Conservation (phyloP, 2,888 invertebrate species). For the Chloroclysta siterata region DNA sequence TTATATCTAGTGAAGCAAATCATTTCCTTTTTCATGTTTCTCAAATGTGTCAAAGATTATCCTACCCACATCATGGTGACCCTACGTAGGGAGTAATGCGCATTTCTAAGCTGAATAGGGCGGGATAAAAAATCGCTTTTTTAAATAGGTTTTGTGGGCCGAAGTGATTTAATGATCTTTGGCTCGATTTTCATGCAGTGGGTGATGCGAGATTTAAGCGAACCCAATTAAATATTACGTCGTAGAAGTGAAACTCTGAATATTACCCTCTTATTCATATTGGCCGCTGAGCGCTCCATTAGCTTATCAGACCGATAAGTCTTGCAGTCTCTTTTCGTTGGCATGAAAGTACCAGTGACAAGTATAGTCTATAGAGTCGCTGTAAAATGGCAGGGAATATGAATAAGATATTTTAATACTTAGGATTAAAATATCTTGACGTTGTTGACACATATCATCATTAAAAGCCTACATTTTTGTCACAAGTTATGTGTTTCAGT, state of each 20-base stretch:
- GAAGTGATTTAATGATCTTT: constrained; percentile 80
- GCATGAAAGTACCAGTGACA: no score
- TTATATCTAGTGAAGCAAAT: neutral
- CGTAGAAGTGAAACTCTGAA: constrained; percentile 18
- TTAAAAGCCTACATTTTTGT: no score
- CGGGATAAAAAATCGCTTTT: constrained; percentile 79
- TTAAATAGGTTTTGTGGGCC: constrained; percentile 77
- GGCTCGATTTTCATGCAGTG: constrained; percentile 69
- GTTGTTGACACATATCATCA: no score
- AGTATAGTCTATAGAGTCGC: no score
- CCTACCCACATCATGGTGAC: constrained; percentile 20
- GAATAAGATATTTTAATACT: no score
- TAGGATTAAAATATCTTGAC: no score
- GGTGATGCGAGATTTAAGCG: constrained; percentile 65
- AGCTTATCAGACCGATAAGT: no score
- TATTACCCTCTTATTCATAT: no score
- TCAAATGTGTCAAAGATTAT: constrained; percentile 16
- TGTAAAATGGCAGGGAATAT: no score
- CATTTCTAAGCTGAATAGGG: constrained; percentile 51
- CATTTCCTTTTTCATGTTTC: constrained; percentile 1
- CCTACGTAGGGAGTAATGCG: constrained; percentile 42
- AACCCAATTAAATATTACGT: neutral
- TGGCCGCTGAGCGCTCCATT: no score
- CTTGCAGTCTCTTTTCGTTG: no score
- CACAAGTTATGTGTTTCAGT: no score